Evolutionary conservation across 1,140 invertebrate genomes (phyloP).

Genomic region (Lepidurus apus): DNA sequence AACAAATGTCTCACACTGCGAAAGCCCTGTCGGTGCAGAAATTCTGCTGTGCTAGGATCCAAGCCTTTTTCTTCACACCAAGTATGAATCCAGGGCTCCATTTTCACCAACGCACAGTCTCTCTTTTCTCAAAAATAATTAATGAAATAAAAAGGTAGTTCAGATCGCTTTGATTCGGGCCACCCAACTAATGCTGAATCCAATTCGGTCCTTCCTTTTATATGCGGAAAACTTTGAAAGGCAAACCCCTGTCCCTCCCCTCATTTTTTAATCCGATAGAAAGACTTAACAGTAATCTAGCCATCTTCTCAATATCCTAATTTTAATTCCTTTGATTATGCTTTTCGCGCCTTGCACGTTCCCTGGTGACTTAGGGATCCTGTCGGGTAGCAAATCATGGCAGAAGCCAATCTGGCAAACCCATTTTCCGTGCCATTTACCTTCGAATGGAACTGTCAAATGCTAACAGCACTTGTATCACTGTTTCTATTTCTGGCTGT

Average conservation of each 20-base stretch:
- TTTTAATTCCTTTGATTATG: not conserved
- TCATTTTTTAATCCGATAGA: not conserved
- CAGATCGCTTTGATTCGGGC: not conserved
- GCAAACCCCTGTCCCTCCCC: not conserved
- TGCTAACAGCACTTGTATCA: not conserved
- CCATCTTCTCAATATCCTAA: not conserved
- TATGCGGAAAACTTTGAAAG: not conserved
- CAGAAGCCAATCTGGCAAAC: not conserved
- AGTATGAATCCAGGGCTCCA: not conserved
- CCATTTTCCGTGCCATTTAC: not conserved
- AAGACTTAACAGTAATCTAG: not conserved
- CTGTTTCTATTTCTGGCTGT: not conserved
- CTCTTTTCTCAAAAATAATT: not conserved
- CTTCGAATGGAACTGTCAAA: not conserved
- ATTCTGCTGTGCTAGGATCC: slow-evolving; percentile 9
- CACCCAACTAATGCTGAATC: not conserved
- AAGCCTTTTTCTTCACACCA: slow-evolving; percentile 9
- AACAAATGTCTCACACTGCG: slow-evolving; percentile 7
- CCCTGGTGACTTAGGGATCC: not conserved
- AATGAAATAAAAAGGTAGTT: not conserved
- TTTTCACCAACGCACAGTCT: not conserved
- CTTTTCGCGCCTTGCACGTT: not conserved
- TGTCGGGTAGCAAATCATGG: not conserved
- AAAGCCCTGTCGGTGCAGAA: not conserved
- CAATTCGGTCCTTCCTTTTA: not conserved